These are phyloP conservation scores for Callipepla californica DNA, from an alignment of 2,113 vertebrate genomes.

Conservation along the genomic window DNA sequence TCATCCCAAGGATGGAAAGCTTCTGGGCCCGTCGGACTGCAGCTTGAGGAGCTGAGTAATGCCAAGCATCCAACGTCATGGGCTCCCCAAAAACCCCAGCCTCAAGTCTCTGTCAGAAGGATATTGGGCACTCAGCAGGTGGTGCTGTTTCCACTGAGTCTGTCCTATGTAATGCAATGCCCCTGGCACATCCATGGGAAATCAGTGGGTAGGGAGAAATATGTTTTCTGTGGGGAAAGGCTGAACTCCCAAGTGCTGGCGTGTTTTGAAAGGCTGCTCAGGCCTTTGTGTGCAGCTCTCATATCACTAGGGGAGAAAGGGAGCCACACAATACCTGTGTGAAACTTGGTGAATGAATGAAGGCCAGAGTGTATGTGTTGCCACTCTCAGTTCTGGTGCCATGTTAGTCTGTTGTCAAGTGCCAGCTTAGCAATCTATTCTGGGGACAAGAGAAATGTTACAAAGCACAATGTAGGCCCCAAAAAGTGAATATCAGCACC, in stretches of 20 bases:
- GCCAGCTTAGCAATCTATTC: background rate
- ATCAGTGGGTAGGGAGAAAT: background rate
- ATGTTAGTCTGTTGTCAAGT: background rate
- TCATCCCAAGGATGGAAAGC: background rate
- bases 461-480: background rate
- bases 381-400: background rate
- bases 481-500: background rate
- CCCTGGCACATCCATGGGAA: background rate
- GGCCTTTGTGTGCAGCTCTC: background rate
- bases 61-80: background rate
- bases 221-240: background rate
- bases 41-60: background rate
- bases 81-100: background rate
- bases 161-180: background rate
- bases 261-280: background rate
- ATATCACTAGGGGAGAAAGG: background rate
- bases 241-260: background rate
- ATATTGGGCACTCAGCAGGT: slow-evolving; percentile 6
- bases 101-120: background rate
- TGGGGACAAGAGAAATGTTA: background rate
- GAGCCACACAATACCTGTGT: background rate
- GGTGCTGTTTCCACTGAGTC: slow-evolving; percentile 37
- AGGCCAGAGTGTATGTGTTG: background rate
- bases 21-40: background rate
- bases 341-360: background rate